These are phyloP conservation scores for Dione juno DNA, from an alignment of 2,888 invertebrate genomes.

Conservation along the genomic window DNA sequence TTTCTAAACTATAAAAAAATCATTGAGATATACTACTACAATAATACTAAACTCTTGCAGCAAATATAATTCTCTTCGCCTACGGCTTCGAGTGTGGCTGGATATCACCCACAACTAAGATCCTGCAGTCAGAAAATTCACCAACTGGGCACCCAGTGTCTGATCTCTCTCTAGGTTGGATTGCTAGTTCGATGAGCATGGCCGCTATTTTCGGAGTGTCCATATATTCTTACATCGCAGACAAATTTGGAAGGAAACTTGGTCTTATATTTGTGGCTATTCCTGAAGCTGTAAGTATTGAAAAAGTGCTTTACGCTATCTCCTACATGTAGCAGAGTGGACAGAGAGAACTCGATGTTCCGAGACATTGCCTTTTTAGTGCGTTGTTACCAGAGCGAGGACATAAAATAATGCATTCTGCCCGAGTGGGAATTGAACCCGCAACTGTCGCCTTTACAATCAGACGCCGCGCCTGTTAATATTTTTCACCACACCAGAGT, in stretches of 20 bases:
- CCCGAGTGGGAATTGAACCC: too few relatives aligned
- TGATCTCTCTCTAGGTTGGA: constrained; percentile 67
- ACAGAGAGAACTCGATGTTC: too few relatives aligned
- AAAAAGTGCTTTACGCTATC: too few relatives aligned
- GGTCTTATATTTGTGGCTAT: constrained; percentile 71
- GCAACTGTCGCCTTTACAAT: too few relatives aligned
- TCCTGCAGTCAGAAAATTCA: constrained; percentile 58
- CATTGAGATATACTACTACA: too few relatives aligned
- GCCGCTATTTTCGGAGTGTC: constrained; percentile 62
- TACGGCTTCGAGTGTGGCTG: constrained; percentile 70
- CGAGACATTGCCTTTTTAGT: too few relatives aligned
- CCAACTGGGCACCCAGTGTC: constrained; percentile 63
- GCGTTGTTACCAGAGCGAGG: too few relatives aligned
- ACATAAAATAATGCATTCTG: too few relatives aligned
- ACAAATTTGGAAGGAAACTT: constrained; percentile 69
- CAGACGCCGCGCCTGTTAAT: too few relatives aligned
- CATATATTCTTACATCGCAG: constrained; percentile 69
- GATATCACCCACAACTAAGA: constrained; percentile 66
- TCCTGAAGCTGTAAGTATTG: constrained; percentile 65
- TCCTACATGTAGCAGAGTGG: too few relatives aligned
- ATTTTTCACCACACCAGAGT: too few relatives aligned
- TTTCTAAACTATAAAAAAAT: too few relatives aligned
- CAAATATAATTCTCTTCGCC: constrained; percentile 35
- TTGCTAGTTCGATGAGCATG: constrained; percentile 71
- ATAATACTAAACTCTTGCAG: constrained; percentile 29